Evolutionary conservation across 2,797 vertebrate genomes (phyloP).

Genomic region (Potorous gilbertii): DNA sequence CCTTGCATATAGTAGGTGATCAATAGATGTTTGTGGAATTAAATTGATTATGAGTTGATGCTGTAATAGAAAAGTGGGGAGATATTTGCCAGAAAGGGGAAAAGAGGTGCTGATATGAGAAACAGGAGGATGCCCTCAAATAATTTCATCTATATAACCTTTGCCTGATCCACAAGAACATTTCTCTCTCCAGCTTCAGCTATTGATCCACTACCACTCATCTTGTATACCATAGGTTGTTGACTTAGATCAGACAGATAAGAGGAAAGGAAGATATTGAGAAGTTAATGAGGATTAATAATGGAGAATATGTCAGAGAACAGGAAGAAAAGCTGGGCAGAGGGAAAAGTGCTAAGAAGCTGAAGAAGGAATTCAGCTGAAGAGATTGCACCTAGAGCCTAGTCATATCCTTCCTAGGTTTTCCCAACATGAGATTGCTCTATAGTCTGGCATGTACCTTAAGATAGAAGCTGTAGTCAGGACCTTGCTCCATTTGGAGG

Average conservation of each 20-base stretch:
- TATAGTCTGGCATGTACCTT: not conserved
- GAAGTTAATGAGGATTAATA: not conserved
- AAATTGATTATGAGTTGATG: not conserved
- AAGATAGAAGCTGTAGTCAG: not conserved
- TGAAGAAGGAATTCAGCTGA: not conserved
- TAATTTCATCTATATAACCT: not conserved
- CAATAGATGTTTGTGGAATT: not conserved
- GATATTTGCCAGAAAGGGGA: not conserved
- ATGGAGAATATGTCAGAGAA: not conserved
- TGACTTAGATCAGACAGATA: not conserved
- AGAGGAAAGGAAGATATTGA: not conserved
- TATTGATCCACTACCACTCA: not conserved
- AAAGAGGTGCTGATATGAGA: no score
- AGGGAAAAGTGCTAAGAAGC: not conserved
- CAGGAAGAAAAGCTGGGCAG: not conserved
- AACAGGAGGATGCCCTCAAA: not conserved
- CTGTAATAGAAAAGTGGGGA: not conserved
- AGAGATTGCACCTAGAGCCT: not conserved
- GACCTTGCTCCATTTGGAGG: not conserved
- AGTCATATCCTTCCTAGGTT: not conserved
- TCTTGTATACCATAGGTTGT: not conserved
- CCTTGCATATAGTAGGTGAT: not conserved
- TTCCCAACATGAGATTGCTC: not conserved
- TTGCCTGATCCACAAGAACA: not conserved
- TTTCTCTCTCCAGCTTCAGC: not conserved